Base-by-base conservation (phyloP, 2,797 vertebrate species). In the Oreochromis grahami region DNA sequence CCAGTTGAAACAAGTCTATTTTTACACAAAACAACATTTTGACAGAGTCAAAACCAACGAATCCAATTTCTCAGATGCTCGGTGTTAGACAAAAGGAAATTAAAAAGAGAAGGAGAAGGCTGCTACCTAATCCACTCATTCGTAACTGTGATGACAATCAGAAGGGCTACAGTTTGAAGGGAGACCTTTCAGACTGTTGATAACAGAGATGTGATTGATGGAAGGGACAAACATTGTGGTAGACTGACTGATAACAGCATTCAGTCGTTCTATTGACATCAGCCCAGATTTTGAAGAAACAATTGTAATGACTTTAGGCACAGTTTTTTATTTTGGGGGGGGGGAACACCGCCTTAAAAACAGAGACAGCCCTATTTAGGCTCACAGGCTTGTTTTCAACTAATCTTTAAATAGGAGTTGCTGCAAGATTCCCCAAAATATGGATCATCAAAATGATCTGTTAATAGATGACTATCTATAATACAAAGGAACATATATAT, bases 31-130 rank as follows among this genome's bases (percentile, higher is more conserved):
- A 55, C 38, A 63, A 4, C 7, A 6, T 19, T 82, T 84, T 81
- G 81, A 83, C 83, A 77, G 5, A 84, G 45, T 81, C 80, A 65
- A 78, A 74, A 84, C 83, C 52, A 77, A 81, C 41, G 4, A 89
- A 89, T 79, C 76, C 17, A 48, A 86, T 83, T 86, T 87, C 88
- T 80, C 85, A 89, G 55, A 83, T 29, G 6, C 79, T 88, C 81
- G 68, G 9, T 63, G 70, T 78, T 36, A 90, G 86, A 94, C 90
- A 90, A 94, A 94, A 96, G 96, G 95, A 96, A 95, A 96, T 96
- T 92, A 96, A 96, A 95, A 90, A 77, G 80, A 48, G 34, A 78
- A 77, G 84, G 86, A 77, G 56, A 88, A 80, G 85, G 90, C 36
- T 45, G 80, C 76, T 50, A 78, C 13, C 29, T 87, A 77, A 92